Evolutionary conservation across 2,888 invertebrate genomes (phyloP).

Genomic region (Polylopha cassiicola): DNA sequence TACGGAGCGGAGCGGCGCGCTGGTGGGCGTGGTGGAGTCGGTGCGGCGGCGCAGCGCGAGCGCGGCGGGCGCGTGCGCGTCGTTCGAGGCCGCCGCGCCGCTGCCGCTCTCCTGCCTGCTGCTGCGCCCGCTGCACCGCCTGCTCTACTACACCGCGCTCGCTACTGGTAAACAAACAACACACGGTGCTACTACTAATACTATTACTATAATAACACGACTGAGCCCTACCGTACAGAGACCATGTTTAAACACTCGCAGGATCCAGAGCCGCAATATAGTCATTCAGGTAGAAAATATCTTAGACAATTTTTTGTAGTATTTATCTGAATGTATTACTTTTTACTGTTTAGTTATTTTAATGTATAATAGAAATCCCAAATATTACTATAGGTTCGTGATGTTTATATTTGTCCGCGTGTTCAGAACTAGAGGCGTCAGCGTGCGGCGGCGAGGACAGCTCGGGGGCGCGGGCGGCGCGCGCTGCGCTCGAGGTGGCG

Average conservation of each 20-base stretch:
- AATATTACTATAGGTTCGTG: too few relatives aligned
- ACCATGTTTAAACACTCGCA: slow-evolving; percentile 90
- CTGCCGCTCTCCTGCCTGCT: slow-evolving; percentile 91
- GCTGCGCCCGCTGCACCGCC: slow-evolving; percentile 91
- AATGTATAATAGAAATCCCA: too few relatives aligned
- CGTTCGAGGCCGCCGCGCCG: slow-evolving; percentile 78
- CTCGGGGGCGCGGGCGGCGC: slow-evolving; percentile 32
- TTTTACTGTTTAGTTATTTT: too few relatives aligned
- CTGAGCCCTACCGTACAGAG: slow-evolving; percentile 42
- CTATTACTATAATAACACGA: neutral
- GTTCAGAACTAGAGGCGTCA: slow-evolving; percentile 39
- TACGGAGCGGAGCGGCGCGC: slow-evolving; percentile 80
- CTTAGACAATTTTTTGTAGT: too few relatives aligned
- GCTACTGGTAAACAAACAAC: slow-evolving; percentile 2
- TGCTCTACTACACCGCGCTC: slow-evolving; percentile 80
- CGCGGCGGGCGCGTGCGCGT: slow-evolving; percentile 70
- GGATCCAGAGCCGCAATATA: too few relatives aligned
- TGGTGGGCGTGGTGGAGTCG: slow-evolving; percentile 89
- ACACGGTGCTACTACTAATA: neutral
- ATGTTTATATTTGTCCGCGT: neutral
- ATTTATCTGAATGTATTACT: too few relatives aligned
- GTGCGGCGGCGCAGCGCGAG: slow-evolving; percentile 84
- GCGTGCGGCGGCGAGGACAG: slow-evolving; percentile 78
- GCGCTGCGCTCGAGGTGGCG: slow-evolving; percentile 88
- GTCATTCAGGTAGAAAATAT: too few relatives aligned